These are phyloP conservation scores for Drosophila yakuba DNA, from an alignment of 1,140 invertebrate genomes.

Conservation along the genomic window DNA sequence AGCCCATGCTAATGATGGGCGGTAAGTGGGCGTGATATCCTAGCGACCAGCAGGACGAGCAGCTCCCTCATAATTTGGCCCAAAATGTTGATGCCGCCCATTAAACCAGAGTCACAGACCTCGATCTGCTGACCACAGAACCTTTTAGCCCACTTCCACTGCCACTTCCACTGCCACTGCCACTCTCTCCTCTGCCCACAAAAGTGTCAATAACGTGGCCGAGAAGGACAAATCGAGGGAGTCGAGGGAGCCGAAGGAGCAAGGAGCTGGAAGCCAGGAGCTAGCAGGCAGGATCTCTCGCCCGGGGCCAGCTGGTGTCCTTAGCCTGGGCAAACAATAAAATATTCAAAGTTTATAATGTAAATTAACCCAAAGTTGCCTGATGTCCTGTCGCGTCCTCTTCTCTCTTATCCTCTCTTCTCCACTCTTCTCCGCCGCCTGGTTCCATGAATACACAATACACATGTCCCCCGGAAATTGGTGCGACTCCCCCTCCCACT, in stretches of 20 bases:
- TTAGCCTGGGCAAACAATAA: slow-evolving; percentile 75
- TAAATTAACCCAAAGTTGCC: slow-evolving; percentile 80
- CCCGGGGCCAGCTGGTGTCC: slow-evolving; percentile 63
- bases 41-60: neutral
- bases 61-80: slow-evolving; percentile 58
- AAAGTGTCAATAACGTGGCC: slow-evolving; percentile 53
- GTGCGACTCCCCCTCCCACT: neutral
- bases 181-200: neutral
- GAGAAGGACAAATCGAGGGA: neutral
- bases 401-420: neutral
- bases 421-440: neutral
- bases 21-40: slow-evolving; percentile 10
- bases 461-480: slow-evolving; percentile 27
- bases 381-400: slow-evolving; percentile 40
- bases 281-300: neutral
- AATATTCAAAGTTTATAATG: slow-evolving; percentile 83
- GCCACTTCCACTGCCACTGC: neutral
- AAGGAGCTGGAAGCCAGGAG: too few species aligned
- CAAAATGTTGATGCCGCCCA: slow-evolving; percentile 72
- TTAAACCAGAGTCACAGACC: slow-evolving; percentile 51
- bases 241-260: neutral
- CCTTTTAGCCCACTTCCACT: neutral
- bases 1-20: slow-evolving; percentile 46
- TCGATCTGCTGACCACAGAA: slow-evolving; percentile 20
- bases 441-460: slow-evolving; percentile 55